Base-by-base conservation (phyloP, 2,113 vertebrate species). In the Microcebus ravelobensis region DNA sequence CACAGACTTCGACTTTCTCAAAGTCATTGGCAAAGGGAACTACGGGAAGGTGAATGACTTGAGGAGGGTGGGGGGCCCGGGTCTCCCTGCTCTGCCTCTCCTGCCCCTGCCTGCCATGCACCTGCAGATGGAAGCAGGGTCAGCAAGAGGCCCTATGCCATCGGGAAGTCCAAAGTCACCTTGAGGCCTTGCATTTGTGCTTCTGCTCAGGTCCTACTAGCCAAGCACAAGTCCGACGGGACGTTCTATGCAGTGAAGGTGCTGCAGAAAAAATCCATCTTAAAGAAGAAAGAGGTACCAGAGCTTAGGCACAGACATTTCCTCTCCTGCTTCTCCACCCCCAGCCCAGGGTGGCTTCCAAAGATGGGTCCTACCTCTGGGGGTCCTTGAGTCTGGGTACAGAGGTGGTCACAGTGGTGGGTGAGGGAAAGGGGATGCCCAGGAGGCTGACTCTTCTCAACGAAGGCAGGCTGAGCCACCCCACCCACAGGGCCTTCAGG, bases 221-320 rank as follows among this genome's bases (percentile, higher is more conserved):
- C 99, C 91, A 99, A 99, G 95, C 99, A 98, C 92, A 99, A 99
- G 98, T 99, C 99, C 0, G 99, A 99, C 0, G 99, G 98, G 74
- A 99, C 98, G 12, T 99, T 99, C 97, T 99, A 99, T 4, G 99
- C 99, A 0, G 99, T 99, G 79, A 99, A 99, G 97, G 99, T 99
- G 96, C 98, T 99, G 96, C 99, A 99, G 98, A 99, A 99, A 98
- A 99, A 99, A 98, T 99, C 99, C 57, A 99, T 99, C 87, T 98
- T 99, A 80, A 99, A 99, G 99, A 99, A 99, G 91, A 99, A 99
- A 96, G 99, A 99, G 99, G 99, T 99, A 98, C 68, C 67, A n/a
- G 52, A 59, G 50, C 52, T 81, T 5, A 10, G 42, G 34, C 68
- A 68, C 3, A 79, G 34, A 36, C 63, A 4, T 39, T 77, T 73